A percentile compares a stretch with the other conserved stretches of the same genome.
phyloP scores from a whole-genome alignment of 2,888 invertebrate species.

The Hecatera dysodea region DNA sequence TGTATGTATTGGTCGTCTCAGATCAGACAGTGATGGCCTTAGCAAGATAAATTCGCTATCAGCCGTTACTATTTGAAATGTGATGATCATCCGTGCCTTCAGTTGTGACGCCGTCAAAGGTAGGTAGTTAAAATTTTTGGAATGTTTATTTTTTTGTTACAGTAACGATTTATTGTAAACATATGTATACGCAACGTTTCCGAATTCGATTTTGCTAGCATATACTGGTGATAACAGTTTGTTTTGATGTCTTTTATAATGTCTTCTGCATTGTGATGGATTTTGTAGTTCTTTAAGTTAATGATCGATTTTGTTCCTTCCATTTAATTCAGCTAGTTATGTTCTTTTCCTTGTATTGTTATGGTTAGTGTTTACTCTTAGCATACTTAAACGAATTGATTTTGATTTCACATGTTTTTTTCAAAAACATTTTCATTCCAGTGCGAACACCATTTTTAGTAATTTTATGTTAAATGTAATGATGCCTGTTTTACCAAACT shows the following conservation, averaged over 20 bases:
- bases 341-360: not conserved
- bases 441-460: not conserved
- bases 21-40: no score
- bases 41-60: not conserved
- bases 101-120: constrained; percentile 10
- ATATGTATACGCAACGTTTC: not conserved
- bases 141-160: not conserved
- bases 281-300: not conserved
- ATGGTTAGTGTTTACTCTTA: not conserved
- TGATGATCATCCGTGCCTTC: not conserved
- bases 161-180: not conserved
- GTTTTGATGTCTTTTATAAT: not conserved
- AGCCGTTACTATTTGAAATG: not conserved
- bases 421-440: no score
- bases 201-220: not conserved
- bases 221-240: not conserved
- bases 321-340: not conserved
- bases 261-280: not conserved
- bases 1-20: not conserved
- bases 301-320: not conserved
- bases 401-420: no score
- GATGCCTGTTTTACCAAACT: not conserved
- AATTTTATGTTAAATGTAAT: not conserved
- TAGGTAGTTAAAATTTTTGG: not conserved
- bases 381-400: no score